Percentiles rank a stretch among this genome's conserved stretches.
These are phyloP conservation scores for Atopsyche davidsoni DNA, from an alignment of 1,140 invertebrate species.

Conservation along the genomic window DNA sequence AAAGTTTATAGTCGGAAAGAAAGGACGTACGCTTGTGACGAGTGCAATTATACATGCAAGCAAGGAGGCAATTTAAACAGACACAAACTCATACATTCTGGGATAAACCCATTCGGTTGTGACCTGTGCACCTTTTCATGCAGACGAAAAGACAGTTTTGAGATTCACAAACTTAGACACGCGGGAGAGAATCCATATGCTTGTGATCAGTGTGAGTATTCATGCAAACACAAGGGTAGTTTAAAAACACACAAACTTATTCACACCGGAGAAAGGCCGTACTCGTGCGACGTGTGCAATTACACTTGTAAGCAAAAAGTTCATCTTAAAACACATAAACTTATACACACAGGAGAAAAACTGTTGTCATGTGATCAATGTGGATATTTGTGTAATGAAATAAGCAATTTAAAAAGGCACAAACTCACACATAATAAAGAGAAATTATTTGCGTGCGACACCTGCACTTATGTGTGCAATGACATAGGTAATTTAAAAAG, in stretches of 20 bases:
- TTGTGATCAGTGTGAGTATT: conserved; percentile 12
- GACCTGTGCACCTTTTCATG: conserved; percentile 8
- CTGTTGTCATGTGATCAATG: conserved; percentile 3
- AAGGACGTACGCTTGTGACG: no score
- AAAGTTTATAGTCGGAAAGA: no score
- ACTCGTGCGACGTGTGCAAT: conserved; percentile 1
- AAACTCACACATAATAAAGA: no score
- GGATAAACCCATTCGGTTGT: conserved; percentile 1
- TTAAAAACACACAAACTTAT: conserved; percentile 12
- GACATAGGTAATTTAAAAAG: no score
- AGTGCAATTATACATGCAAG: neutral
- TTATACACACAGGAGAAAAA: conserved; percentile 5
- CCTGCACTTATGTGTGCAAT: no score
- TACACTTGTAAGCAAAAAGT: neutral
- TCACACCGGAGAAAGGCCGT: conserved; percentile 10
- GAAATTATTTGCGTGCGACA: no score
- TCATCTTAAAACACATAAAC: conserved; percentile 1
- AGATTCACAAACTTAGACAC: conserved; percentile 1
- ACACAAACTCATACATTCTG: conserved; percentile 7
- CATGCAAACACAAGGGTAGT: neutral
- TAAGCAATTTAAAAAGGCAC: no score
- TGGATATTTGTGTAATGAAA: no score
- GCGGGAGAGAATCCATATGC: neutral
- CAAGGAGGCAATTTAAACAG: neutral
- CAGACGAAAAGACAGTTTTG: neutral